phyloP scores from a whole-genome alignment of 2,113 vertebrate genomes.

The Manacus vitellinus region DNA sequence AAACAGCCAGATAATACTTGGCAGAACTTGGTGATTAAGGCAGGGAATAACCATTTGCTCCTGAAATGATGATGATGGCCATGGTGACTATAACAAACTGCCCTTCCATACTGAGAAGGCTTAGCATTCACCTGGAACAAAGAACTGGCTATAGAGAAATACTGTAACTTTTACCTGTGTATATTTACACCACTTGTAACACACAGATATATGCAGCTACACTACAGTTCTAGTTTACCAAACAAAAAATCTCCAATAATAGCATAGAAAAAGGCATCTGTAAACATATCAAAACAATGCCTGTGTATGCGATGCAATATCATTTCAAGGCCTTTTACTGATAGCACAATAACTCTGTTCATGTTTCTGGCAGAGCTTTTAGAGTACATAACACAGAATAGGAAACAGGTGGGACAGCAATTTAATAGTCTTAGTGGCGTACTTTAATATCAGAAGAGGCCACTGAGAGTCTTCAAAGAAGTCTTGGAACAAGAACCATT shows the following conservation, averaged over 20 bases:
- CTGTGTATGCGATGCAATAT: neutral
- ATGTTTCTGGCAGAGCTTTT: slow-evolving; percentile 8
- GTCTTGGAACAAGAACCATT: neutral
- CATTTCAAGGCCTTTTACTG: neutral
- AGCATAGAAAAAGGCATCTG: neutral
- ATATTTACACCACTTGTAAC: neutral
- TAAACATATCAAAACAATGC: neutral
- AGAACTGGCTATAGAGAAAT: neutral
- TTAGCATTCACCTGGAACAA: neutral
- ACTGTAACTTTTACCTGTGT: neutral
- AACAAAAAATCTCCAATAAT: neutral
- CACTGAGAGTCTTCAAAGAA: slow-evolving; percentile 21
- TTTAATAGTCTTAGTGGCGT: slow-evolving; percentile 24
- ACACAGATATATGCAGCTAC: neutral
- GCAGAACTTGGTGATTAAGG: neutral
- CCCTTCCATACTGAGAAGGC: neutral
- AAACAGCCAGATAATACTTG: neutral
- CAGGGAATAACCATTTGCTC: neutral
- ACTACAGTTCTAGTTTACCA: neutral
- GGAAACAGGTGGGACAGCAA: slow-evolving; percentile 33
- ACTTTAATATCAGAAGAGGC: neutral
- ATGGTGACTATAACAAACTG: neutral
- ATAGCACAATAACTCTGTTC: neutral
- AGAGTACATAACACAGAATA: neutral
- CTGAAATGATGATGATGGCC: neutral